A percentile compares a stretch with the other conserved stretches of the same genome.
Evolutionary conservation across 2,797 vertebrate genomes (phyloP).

Genomic region (Microctenopoma steveboyesi): DNA sequence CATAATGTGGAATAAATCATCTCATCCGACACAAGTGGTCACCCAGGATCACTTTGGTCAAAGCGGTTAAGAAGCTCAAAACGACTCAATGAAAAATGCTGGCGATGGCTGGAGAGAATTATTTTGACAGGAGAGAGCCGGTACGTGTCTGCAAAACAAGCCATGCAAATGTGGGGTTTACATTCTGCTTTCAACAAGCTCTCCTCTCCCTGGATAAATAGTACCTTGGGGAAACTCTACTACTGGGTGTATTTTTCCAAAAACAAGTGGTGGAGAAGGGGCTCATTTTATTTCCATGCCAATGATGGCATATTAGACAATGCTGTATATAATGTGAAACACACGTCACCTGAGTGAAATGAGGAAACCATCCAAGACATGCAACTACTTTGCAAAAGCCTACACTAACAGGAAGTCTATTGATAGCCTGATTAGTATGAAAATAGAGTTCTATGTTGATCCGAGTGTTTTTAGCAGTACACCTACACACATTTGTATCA

Average conservation of each 20-base stretch:
- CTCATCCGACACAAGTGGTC: no score
- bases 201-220: neutral
- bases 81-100: neutral
- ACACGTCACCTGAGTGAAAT: neutral
- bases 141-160: neutral
- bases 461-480: neutral
- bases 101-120: neutral
- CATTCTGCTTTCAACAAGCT: neutral
- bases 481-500: constrained; percentile 4
- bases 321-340: no score
- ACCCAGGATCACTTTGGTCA: no score
- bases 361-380: neutral
- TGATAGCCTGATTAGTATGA: constrained; percentile 5
- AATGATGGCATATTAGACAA: no score
- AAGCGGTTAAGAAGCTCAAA: neutral
- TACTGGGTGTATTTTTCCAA: neutral
- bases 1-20: no score
- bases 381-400: constrained; percentile 10
- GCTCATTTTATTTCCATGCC: no score
- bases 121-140: neutral
- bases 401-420: constrained; percentile 26
- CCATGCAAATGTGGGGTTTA: neutral
- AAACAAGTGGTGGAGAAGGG: neutral
- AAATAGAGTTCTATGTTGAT: neutral
- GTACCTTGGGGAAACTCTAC: neutral